Conservation (phyloP, 1,140 invertebrate species). For the Asobara japonica region DNA sequence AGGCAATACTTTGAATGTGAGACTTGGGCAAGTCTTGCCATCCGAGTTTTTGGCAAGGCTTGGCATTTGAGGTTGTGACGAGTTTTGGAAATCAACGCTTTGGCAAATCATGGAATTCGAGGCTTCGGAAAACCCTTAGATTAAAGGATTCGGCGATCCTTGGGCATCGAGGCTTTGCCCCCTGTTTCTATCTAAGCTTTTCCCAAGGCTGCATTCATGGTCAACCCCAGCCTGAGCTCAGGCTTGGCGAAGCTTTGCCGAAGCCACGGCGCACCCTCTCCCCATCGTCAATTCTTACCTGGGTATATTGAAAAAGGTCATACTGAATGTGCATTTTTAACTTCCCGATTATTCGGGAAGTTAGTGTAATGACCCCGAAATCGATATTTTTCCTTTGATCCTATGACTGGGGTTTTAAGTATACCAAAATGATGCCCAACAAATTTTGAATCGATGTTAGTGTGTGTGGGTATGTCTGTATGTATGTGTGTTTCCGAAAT, state of each 20-base stretch:
- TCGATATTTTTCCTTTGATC: no score
- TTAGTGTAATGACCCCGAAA: no score
- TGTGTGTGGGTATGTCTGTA: no score
- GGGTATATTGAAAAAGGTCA: no score
- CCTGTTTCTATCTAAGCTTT: not conserved
- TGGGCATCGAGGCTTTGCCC: not conserved
- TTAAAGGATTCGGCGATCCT: not conserved
- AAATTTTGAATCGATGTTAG: no score
- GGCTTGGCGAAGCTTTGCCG: no score
- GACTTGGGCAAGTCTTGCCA: not conserved
- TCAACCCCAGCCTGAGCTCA: not conserved
- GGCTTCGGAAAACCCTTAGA: not conserved
- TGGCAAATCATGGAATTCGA: not conserved
- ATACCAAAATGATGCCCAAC: no score
- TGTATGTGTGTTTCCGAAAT: no score
- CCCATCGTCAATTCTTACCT: not conserved
- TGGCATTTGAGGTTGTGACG: not conserved
- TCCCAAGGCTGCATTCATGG: not conserved
- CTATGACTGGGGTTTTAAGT: no score
- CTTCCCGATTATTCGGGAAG: no score
- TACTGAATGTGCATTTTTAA: no score
- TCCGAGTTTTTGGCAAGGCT: not conserved
- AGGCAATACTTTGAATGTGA: not conserved
- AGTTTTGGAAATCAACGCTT: not conserved
- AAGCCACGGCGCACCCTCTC: not conserved